Percentiles rank a stretch among this genome's conserved stretches.
These are phyloP conservation scores for Rhynchophorus ferrugineus DNA, from an alignment of 1,140 invertebrate species.

Conservation along the genomic window DNA sequence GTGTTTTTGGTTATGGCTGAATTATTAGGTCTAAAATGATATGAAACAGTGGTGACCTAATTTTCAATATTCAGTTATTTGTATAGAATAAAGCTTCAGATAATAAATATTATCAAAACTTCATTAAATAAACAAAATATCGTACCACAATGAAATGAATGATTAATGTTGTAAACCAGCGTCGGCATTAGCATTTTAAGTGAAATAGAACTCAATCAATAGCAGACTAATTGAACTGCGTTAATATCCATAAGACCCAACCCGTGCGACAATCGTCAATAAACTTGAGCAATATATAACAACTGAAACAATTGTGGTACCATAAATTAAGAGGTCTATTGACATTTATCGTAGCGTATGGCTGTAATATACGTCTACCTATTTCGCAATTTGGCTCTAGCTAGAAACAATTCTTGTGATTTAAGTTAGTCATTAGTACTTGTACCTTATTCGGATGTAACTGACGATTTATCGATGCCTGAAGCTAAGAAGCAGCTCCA, in stretches of 20 bases:
- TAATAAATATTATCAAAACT: too few relatives aligned
- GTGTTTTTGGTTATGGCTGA: too few relatives aligned
- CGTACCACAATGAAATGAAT: too few relatives aligned
- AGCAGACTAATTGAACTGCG: not conserved
- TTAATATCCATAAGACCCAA: not conserved
- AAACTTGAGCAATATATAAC: not conserved
- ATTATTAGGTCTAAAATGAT: too few relatives aligned
- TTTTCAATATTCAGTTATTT: too few relatives aligned
- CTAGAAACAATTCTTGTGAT: not conserved
- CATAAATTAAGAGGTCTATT: not conserved
- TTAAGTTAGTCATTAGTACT: not conserved
- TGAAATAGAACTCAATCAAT: not conserved
- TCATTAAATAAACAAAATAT: too few relatives aligned
- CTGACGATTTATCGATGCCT: not conserved
- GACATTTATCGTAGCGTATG: not conserved
- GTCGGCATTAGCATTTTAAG: too few relatives aligned
- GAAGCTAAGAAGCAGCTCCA: not conserved
- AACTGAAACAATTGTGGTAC: not conserved
- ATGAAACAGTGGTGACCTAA: too few relatives aligned
- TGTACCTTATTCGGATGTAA: not conserved
- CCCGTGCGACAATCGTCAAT: not conserved
- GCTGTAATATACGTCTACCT: not conserved
- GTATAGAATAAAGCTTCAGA: too few relatives aligned
- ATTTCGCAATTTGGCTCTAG: not conserved
- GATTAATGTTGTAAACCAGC: too few relatives aligned